A percentile compares a stretch with the other conserved stretches of the same genome.
Conservation (phyloP, 1,140 invertebrate species). For the Diabrotica virgifera region DNA sequence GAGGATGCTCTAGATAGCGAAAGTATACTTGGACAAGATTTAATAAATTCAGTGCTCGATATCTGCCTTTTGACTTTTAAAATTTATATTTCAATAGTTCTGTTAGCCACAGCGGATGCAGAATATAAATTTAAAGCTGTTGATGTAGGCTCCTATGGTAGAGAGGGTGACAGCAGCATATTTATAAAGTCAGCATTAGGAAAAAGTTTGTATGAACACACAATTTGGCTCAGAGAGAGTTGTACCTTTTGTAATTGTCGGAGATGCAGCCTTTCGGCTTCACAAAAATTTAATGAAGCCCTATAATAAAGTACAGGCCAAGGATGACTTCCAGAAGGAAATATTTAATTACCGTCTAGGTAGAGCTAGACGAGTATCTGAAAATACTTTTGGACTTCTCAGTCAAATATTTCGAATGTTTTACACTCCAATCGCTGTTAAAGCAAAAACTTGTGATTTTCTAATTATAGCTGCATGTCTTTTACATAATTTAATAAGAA, state of each 20-base stretch:
- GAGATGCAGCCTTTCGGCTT: neutral
- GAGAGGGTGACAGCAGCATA: conserved; percentile 44
- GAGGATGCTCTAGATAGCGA: too few species aligned
- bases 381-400: conserved; percentile 33
- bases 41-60: too few species aligned
- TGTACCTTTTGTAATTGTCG: neutral
- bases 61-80: too few species aligned
- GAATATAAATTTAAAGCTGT: conserved; percentile 49
- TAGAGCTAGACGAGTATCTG: neutral
- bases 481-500: conserved; percentile 28
- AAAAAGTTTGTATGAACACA: neutral
- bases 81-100: conserved; percentile 48
- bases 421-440: conserved; percentile 36
- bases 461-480: conserved; percentile 34
- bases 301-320: neutral
- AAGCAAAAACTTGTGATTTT: conserved; percentile 35
- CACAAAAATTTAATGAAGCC: neutral
- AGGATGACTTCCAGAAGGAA: neutral
- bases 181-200: conserved; percentile 16
- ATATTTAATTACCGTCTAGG: conserved; percentile 1
- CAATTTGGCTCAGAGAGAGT: neutral
- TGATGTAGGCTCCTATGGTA: conserved; percentile 49
- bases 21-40: too few species aligned
- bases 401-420: conserved; percentile 38
- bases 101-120: conserved; percentile 50